Evolutionary conservation across 2,888 invertebrate genomes (phyloP), one percentile per base, ranked within the genome.

Genomic region (Balanococcus diminutus): DNA sequence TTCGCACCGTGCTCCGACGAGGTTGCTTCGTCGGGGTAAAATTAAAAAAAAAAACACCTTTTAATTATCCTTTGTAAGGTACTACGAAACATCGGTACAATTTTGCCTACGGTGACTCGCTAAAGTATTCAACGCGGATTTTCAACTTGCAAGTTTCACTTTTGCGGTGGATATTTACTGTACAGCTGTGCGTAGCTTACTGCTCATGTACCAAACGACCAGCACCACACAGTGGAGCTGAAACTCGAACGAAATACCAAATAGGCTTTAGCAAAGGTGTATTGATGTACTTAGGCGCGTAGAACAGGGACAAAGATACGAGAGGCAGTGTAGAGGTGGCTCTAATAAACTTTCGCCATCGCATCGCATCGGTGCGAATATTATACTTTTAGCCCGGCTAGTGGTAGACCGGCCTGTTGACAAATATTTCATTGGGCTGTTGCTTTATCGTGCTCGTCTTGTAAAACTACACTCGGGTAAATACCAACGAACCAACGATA

Each of bases 61-160:
- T 56, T 56, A 56, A 56, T 56, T 56, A 56, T 56, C 56, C 56
- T 56, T 56, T 56, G 56, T 56, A 56, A 56, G 9, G 56, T n/a
- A 42, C 42, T 11, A 42, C 42, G 42, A 42, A 42, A 42, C 42
- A 56, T 22, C 56, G 22, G 56, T 56, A 56, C 14, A 42, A 16
- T 56, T 56, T 22, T 22, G 56, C 56, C 56, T 56, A 19, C 22
- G 56, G 56, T 11, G 56, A 56, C 56, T 56, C 8, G 56, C 56
- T 56, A 16, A 56, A 56, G 56, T 56, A 56, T 56, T 56, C 56
- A 11, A 56, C 56, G 56, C 56, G 22, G 56, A 56, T 56, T 56
- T 56, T 56, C 56, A 56, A 56, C 56, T 56, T 19, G 22, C 22
- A 56, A 56, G 56, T 56, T 56, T 56, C 56, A 56, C 56, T 56